Evolutionary conservation across 1,140 invertebrate species (phyloP).

Genomic region (Nixonia krombeini): DNA sequence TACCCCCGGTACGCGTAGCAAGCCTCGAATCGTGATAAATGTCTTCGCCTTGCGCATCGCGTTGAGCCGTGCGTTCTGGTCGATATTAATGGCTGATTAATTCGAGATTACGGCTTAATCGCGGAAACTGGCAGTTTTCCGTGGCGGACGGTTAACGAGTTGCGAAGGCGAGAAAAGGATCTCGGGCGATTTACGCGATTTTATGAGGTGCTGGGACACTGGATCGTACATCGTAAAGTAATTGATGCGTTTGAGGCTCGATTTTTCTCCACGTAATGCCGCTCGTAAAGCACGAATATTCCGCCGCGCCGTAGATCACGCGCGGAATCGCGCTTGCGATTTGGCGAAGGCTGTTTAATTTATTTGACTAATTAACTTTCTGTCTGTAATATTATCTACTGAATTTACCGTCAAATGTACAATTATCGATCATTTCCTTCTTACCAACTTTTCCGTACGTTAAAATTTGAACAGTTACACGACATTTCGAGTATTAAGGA

Average conservation of each 20-base stretch:
- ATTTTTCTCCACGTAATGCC: slow-evolving; percentile 9
- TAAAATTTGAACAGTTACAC: too few relatives aligned
- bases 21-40: slow-evolving; percentile 40
- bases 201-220: slow-evolving; percentile 15
- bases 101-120: slow-evolving; percentile 50
- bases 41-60: slow-evolving; percentile 15
- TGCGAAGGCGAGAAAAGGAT: slow-evolving; percentile 30
- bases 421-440: too few relatives aligned
- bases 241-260: slow-evolving; percentile 18
- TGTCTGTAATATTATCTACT: too few relatives aligned
- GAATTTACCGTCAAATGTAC: too few relatives aligned
- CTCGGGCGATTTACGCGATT: slow-evolving; percentile 28
- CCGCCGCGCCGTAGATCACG: slow-evolving; percentile 2
- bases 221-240: slow-evolving; percentile 7
- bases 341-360: too few relatives aligned
- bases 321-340: too few relatives aligned
- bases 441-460: too few relatives aligned
- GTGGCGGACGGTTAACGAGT: slow-evolving; percentile 42
- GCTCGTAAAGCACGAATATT: slow-evolving; percentile 21
- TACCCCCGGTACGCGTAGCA: slow-evolving; percentile 29
- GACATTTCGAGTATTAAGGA: too few relatives aligned
- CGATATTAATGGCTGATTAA: slow-evolving; percentile 52
- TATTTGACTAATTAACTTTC: not conserved
- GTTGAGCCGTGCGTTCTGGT: slow-evolving; percentile 13
- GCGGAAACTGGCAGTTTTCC: slow-evolving; percentile 43